Evolutionary conservation across 2,113 vertebrate genomes (phyloP).

Genomic region (Aphyosemion australe): DNA sequence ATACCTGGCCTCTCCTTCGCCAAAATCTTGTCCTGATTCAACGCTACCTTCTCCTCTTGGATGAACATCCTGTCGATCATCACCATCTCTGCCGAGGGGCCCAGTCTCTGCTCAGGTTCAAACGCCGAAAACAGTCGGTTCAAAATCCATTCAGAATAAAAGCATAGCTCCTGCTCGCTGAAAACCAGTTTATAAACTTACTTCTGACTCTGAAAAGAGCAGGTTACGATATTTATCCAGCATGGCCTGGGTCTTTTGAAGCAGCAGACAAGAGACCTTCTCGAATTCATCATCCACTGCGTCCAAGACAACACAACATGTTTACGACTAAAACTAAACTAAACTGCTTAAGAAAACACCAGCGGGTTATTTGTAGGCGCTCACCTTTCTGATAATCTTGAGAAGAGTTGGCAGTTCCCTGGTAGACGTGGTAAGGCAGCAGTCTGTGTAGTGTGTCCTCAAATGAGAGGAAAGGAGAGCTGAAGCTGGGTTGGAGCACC

Average conservation of each 20-base stretch:
- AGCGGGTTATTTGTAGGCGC: too few relatives aligned
- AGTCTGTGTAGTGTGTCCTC: constrained; percentile 87
- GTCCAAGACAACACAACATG: background rate
- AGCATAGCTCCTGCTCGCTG: background rate
- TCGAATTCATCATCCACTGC: constrained; percentile 94
- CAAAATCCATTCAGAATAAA: constrained; percentile 46
- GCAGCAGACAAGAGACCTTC: constrained; percentile 86
- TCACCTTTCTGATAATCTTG: constrained; percentile 86
- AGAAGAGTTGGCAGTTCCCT: constrained; percentile 86
- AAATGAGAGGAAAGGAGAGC: constrained; percentile 86
- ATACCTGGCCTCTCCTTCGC: constrained; percentile 93
- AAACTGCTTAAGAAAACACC: background rate
- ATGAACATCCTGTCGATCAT: constrained; percentile 98
- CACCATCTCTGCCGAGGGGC: constrained; percentile 95
- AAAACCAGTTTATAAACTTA: constrained; percentile 65
- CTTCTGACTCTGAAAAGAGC: constrained; percentile 91
- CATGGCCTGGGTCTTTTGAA: constrained; percentile 93
- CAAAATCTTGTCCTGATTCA: constrained; percentile 86
- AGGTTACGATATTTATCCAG: constrained; percentile 92
- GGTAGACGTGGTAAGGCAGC: constrained; percentile 95
- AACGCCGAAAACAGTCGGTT: constrained; percentile 39
- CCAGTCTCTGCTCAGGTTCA: constrained; percentile 82
- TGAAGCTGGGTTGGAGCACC: constrained; percentile 91
- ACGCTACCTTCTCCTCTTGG: constrained; percentile 90
- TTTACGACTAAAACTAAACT: background rate